Conservation (phyloP, 2,888 invertebrate species). For the Escarpia spicata region DNA sequence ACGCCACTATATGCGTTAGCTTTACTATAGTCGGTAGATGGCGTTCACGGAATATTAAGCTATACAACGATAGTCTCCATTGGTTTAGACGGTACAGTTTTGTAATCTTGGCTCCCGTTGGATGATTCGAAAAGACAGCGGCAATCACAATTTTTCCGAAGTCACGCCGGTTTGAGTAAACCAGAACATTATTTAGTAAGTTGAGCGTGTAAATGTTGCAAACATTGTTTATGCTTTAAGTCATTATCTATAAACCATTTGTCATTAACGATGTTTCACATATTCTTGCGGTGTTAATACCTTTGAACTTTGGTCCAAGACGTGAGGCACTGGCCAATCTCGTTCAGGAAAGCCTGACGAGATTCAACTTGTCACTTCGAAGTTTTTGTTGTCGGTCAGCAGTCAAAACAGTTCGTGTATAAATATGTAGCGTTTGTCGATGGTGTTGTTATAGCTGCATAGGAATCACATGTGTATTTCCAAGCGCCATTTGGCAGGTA, state of each 20-base stretch:
- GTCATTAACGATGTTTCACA: neutral
- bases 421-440: neutral
- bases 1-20: neutral
- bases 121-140: slow-evolving; percentile 16
- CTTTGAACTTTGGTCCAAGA: neutral
- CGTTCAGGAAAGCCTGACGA: neutral
- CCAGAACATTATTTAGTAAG: neutral
- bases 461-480: neutral
- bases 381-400: neutral
- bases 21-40: neutral
- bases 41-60: neutral
- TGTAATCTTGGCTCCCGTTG: neutral
- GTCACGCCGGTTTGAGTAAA: slow-evolving; percentile 1
- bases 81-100: neutral
- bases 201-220: neutral
- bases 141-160: neutral
- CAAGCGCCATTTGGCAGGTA: neutral
- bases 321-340: neutral
- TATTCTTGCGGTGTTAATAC: neutral
- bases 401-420: neutral
- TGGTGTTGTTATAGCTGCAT: neutral
- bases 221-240: neutral
- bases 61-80: neutral
- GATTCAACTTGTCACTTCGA: neutral
- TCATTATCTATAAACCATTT: neutral